Evolutionary conservation across 2,113 vertebrate species (phyloP).

Genomic region (Romanogobio albipinnatus): DNA sequence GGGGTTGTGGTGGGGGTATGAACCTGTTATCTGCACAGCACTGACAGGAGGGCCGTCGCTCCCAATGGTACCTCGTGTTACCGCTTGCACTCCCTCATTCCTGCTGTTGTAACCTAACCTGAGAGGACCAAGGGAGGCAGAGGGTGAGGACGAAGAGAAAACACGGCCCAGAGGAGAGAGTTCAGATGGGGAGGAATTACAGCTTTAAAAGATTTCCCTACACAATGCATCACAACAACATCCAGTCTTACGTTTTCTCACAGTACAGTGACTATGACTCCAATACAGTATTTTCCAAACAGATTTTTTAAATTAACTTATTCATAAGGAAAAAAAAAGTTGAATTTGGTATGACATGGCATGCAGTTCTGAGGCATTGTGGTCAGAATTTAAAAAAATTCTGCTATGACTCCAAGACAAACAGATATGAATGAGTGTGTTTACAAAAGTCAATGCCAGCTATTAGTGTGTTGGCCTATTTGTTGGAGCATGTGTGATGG

Average conservation of each 20-base stretch:
- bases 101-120: slow-evolving; percentile 76
- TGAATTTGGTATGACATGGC: too few relatives aligned
- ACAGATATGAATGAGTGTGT: too few relatives aligned
- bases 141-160: slow-evolving; percentile 49
- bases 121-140: slow-evolving; percentile 49
- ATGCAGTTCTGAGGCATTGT: too few relatives aligned
- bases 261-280: neutral
- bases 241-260: neutral
- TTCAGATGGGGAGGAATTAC: slow-evolving; percentile 41
- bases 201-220: neutral
- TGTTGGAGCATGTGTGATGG: too few relatives aligned
- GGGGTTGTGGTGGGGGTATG: slow-evolving; percentile 28
- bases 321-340: too few relatives aligned
- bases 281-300: neutral
- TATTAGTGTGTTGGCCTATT: too few relatives aligned
- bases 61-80: slow-evolving; percentile 98
- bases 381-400: too few relatives aligned
- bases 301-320: neutral
- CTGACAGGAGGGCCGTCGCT: slow-evolving; percentile 81
- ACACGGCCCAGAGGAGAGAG: slow-evolving; percentile 38
- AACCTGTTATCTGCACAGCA: slow-evolving; percentile 79
- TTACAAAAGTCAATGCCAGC: too few relatives aligned
- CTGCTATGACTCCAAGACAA: too few relatives aligned
- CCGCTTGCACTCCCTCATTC: slow-evolving; percentile 94
- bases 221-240: slow-evolving; percentile 16